These are phyloP conservation scores for Pseudonaja textilis DNA, from an alignment of 2,113 vertebrate species.

Conservation along the genomic window DNA sequence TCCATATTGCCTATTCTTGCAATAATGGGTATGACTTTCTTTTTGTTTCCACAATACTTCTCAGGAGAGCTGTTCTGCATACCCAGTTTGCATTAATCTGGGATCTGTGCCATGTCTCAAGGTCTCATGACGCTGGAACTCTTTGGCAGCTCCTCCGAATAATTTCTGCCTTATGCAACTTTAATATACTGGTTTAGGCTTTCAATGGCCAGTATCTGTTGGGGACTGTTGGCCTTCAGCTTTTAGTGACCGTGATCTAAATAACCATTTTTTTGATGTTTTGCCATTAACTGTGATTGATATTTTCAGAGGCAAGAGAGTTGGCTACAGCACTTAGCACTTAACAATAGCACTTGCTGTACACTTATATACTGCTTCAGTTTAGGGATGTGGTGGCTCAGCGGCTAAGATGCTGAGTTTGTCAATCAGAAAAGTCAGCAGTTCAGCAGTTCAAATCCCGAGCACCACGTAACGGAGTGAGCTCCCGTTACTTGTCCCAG, in stretches of 20 bases:
- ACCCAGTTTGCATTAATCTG: not conserved
- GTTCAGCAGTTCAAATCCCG: too few relatives aligned
- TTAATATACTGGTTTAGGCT: not conserved
- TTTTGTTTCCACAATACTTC: not conserved
- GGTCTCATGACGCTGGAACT: not conserved
- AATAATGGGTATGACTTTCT: not conserved
- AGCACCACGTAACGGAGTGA: too few relatives aligned
- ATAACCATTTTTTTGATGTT: not conserved
- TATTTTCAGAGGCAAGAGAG: not conserved
- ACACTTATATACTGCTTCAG: not conserved
- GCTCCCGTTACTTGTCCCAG: too few relatives aligned
- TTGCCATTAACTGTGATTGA: not conserved
- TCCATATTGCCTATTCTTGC: not conserved
- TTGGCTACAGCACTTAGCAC: too few relatives aligned
- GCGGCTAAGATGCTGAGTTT: too few relatives aligned
- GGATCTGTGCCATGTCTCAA: not conserved
- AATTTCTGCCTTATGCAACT: not conserved
- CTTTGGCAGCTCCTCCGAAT: not conserved
- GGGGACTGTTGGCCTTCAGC: not conserved
- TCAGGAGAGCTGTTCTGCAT: not conserved
- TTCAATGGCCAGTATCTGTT: not conserved
- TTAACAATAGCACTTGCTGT: not conserved
- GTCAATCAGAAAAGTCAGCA: too few relatives aligned
- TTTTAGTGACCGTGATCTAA: not conserved
- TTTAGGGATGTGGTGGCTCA: not conserved